Percentiles rank a stretch among this genome's conserved stretches.
phyloP scores from a whole-genome alignment of 2,888 invertebrate species.

The Heliconius sara region DNA sequence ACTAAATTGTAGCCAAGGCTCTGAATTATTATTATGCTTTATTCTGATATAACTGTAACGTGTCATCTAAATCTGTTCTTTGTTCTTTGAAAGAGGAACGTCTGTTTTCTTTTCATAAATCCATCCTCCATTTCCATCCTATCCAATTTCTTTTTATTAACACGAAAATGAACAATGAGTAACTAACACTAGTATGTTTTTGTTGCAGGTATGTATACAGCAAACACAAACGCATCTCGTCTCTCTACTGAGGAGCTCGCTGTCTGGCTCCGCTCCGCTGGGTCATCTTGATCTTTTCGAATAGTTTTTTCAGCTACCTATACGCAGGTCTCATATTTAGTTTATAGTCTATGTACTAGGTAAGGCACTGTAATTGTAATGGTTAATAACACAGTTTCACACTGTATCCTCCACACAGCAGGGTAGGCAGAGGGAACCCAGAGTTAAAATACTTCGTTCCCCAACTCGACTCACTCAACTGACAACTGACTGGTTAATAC shows the following conservation, averaged over 20 bases:
- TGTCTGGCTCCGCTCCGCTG: too few species aligned
- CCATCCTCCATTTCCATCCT: too few species aligned
- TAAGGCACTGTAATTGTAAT: not conserved
- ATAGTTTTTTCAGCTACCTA: not conserved
- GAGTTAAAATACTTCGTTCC: too few species aligned
- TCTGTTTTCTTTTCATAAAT: too few species aligned
- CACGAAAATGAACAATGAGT: not conserved
- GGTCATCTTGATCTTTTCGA: not conserved
- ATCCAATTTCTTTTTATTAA: not conserved
- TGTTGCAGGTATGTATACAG: constrained; percentile 15
- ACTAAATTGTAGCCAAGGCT: too few species aligned
- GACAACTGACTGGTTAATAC: not conserved
- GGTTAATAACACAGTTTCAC: not conserved
- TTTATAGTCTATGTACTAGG: not conserved
- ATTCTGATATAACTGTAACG: too few species aligned
- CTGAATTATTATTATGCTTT: too few species aligned
- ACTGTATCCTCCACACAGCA: too few species aligned
- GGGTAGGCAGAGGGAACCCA: too few species aligned
- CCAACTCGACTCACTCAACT: too few species aligned
- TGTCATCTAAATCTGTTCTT: too few species aligned
- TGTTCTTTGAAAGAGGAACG: too few species aligned
- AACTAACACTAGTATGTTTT: constrained; percentile 3
- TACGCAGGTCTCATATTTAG: not conserved
- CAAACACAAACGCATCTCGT: not conserved
- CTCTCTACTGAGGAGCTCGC: not conserved